Evolutionary conservation across 2,113 vertebrate genomes (phyloP).

Genomic region (Archocentrus centrarchus): DNA sequence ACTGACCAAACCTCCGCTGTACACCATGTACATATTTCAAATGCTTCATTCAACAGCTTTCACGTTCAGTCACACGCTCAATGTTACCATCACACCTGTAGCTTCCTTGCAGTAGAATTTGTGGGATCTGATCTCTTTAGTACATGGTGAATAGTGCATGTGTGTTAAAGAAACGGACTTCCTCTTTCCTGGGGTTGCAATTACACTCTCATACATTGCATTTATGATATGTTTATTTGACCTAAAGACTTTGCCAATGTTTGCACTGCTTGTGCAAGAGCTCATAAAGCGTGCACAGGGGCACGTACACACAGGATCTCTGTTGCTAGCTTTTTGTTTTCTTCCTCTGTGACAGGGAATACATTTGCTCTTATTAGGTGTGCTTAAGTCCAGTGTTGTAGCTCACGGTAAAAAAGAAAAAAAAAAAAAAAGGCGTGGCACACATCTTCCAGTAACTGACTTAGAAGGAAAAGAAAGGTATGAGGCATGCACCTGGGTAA

Average conservation of each 20-base stretch:
- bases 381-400: not conserved
- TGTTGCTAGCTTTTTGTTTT: not conserved
- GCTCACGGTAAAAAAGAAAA: not conserved
- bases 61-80: not conserved
- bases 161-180: not conserved
- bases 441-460: not conserved
- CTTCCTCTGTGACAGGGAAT: not conserved
- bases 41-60: not conserved
- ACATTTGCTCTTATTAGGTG: not conserved
- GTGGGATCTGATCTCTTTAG: not conserved
- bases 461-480: slow-evolving; percentile 1
- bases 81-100: not conserved
- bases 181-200: not conserved
- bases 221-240: not conserved
- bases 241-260: not conserved
- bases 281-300: not conserved
- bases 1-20: not conserved
- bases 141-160: not conserved
- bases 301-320: not conserved
- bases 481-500: slow-evolving; percentile 19
- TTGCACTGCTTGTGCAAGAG: not conserved
- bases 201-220: not conserved
- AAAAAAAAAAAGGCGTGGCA: not conserved
- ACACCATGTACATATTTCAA: not conserved
- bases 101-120: not conserved